Evolutionary conservation across 2,888 invertebrate genomes (phyloP).

Genomic region (Trisateles emortualis): DNA sequence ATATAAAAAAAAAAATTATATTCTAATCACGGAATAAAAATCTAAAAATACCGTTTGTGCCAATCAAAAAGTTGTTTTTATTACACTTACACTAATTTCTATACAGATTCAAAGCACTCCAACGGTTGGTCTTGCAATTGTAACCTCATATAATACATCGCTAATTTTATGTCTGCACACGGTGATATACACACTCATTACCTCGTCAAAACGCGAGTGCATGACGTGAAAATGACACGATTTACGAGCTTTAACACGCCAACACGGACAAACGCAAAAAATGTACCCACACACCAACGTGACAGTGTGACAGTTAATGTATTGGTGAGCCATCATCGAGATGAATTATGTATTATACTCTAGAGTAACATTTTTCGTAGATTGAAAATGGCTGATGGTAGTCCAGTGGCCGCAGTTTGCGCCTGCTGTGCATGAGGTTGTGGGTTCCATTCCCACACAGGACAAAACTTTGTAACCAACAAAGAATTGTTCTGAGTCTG

Average conservation of each 20-base stretch:
- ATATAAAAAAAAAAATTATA: too few relatives aligned
- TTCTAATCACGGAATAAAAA: too few relatives aligned
- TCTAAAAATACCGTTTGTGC: too few relatives aligned
- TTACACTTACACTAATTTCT: too few relatives aligned
- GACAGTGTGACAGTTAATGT: constrained; percentile 25
- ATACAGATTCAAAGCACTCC: neutral
- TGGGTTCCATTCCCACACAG: too few relatives aligned
- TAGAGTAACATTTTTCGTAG: too few relatives aligned
- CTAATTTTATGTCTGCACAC: constrained; percentile 32
- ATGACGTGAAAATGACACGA: constrained; percentile 70
- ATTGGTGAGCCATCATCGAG: neutral
- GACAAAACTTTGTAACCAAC: too few relatives aligned
- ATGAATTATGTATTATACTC: neutral
- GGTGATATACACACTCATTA: constrained; percentile 65
- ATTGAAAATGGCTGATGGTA: neutral
- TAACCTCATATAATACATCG: neutral
- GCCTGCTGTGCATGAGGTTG: too few relatives aligned
- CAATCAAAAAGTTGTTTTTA: too few relatives aligned
- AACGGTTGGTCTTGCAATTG: neutral
- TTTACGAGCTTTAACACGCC: constrained; percentile 63
- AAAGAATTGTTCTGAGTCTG: too few relatives aligned
- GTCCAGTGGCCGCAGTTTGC: too few relatives aligned
- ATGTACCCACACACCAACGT: constrained; percentile 30
- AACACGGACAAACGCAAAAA: constrained; percentile 45
- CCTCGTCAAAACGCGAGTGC: constrained; percentile 61